Base-by-base conservation (phyloP, 2,797 vertebrate species). In the Arnoldichthys spilopterus region DNA sequence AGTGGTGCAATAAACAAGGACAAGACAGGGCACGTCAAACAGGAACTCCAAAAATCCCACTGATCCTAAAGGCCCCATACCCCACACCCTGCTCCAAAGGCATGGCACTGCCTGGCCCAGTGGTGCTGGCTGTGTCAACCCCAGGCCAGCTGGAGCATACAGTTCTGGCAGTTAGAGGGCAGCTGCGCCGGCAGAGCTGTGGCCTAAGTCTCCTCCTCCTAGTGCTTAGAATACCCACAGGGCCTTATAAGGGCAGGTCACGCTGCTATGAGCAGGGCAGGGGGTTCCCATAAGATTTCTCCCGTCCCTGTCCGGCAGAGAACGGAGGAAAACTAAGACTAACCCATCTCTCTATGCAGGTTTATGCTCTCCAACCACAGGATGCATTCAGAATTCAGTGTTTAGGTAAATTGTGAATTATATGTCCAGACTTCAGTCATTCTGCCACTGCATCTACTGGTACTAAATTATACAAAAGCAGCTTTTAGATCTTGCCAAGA, bases 201-300 rank as follows among this genome's bases (percentile, higher is more conserved):
- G 28, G 67, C 28, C 79, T 83, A 40, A 79, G 45, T 75, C 82
- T 79, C 72, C 84, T 77, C 82, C 84, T 84, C 76, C 75, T 2
- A 62, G 82, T 69, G 81, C 79, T 88, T 80, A 89, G 91, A 88
- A 90, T 83, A 88, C 83, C 85, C 86, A 80, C 78, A 85, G 47
- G 77, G 77, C 87, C 89, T 90, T 91, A 90, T 88, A 89, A 87
- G 89, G 89, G 83, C 77, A 84, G 59, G 81, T 83, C 74, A 79
- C 61, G 79, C 82, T 78, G 79, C 79, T 73, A 30, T 53, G 47
- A 59, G 63, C 53, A 76, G 81, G 75, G 81, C 69, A 70, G 28
- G 73, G 76, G 77, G 83, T 77, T 84, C 79, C 88, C 85, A 85
- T 69, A 77, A 77, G 71, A 69, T 30, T 66, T 75, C 56, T 77